Base-by-base conservation (phyloP, 2,797 vertebrate genomes). In the Lutjanus campechanus region DNA sequence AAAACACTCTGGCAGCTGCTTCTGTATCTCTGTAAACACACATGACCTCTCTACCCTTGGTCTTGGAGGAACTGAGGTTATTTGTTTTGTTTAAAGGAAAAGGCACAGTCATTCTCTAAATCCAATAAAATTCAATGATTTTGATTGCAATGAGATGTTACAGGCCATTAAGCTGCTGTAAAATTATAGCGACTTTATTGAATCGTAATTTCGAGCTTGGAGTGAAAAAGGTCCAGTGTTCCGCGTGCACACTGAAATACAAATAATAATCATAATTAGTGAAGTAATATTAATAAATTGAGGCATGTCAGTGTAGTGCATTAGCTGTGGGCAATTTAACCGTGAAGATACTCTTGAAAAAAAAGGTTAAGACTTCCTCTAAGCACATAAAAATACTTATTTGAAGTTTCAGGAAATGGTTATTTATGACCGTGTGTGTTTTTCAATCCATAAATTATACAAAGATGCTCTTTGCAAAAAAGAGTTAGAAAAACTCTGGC, bases 361-460 rank as follows among this genome's bases (percentile, higher is more conserved):
- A 36, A 59, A 75, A 81, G 63, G 40, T 72, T 25, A 60, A 15
- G 20, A 40, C 68, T 72, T 11, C 16, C 43, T 71, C 16, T 11
- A 70, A 76, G 77, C 76, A 86, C 51, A 84, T 72, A 65, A 62
- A 85, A 82, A 87, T 22, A 72, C 40, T 22, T 8, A 12, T 47
- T 73, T 63, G 59, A 73, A 77, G 64, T 81, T 58, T 76, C 53
- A 69, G 44, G 36, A 54, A 81, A 73, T 25, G 2, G 59, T 82
- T 88, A 85, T 85, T 89, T 84, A 88, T 81, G 84, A 74, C 67
- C 16, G 36, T 22, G 19, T 22, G 19, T 81, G 51, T 72, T 85
- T 86, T 87, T 86, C 77, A 87, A 83, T 85, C 77, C 78, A 91
- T 86, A 92, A 67, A 90, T 85, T 85, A 86, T 40, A 66, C 68